Evolutionary conservation across 37 sponge, comb jelly and placozoan species (phyloP).

Genomic region (Halichondria panicea): DNA sequence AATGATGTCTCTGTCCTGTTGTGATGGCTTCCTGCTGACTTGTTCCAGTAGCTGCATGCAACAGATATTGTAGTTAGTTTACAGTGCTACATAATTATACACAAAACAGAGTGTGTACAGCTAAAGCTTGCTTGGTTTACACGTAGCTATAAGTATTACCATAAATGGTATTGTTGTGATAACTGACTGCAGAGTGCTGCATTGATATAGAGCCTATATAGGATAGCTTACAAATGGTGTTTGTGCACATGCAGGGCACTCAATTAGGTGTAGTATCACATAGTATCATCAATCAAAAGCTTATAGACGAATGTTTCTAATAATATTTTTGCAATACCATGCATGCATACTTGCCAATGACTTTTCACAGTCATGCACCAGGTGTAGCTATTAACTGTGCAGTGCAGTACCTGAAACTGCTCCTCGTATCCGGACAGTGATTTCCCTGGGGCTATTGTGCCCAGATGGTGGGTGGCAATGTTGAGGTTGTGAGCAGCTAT

Average conservation of each 20-base stretch:
- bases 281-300: no score
- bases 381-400: no score
- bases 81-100: background rate
- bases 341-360: no score
- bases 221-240: no score
- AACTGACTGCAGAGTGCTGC: background rate
- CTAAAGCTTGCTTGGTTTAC: no score
- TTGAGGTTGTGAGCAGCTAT: constrained; percentile 9
- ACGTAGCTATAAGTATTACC: no score
- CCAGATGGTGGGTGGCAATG: constrained; percentile 7
- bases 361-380: no score
- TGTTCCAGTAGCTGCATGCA: constrained; percentile 13
- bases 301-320: no score
- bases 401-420: constrained; percentile 19
- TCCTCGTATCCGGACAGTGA: constrained; percentile 3
- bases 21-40: constrained; percentile 23
- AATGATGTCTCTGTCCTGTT: constrained; percentile 7
- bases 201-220: no score
- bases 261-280: no score
- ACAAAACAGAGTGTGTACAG: no score
- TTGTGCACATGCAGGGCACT: background rate
- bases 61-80: background rate
- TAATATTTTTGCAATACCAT: background rate
- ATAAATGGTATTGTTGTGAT: no score
- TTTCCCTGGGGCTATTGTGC: constrained; percentile 1